Conservation (phyloP, 2,113 vertebrate species). For the Pollimyrus isidori region DNA sequence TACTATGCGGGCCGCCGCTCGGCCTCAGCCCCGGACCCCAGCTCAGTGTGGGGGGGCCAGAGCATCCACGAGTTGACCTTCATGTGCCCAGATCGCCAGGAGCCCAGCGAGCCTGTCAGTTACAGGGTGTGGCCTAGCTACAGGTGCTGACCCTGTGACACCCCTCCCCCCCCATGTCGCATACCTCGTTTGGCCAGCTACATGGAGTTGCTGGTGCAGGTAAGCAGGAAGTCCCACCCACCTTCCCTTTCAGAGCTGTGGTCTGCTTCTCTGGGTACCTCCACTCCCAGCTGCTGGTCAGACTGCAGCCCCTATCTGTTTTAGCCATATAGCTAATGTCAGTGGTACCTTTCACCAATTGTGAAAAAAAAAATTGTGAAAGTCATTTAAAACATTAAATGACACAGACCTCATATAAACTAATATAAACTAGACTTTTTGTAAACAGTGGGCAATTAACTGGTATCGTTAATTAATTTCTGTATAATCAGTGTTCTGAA, state of each 20-base stretch:
- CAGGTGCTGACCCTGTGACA: constrained; percentile 32
- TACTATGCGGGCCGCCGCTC: constrained; percentile 53
- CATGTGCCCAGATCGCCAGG: constrained; percentile 62
- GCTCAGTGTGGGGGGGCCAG: constrained; percentile 52
- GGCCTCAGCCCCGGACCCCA: constrained; percentile 49
- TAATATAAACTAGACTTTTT: neutral
- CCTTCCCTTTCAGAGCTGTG: neutral
- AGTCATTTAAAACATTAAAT: neutral
- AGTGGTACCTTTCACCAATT: neutral
- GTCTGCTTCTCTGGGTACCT: neutral
- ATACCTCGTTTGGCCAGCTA: constrained; percentile 39
- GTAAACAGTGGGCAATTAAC: neutral
- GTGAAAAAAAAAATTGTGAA: neutral
- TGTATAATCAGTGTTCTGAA: neutral
- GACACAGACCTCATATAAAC: neutral
- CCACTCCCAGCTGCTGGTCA: neutral
- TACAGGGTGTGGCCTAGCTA: constrained; percentile 29
- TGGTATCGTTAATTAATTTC: neutral
- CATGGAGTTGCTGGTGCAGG: constrained; percentile 45
- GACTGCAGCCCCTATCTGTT: neutral
- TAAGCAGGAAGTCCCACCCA: constrained; percentile 32
- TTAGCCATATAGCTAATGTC: neutral
- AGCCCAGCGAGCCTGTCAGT: constrained; percentile 41
- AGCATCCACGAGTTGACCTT: constrained; percentile 56
- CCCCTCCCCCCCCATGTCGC: constrained; percentile 33